These are phyloP conservation scores for Lochmaea capreae DNA, from an alignment of 2,888 invertebrate genomes.

Conservation along the genomic window DNA sequence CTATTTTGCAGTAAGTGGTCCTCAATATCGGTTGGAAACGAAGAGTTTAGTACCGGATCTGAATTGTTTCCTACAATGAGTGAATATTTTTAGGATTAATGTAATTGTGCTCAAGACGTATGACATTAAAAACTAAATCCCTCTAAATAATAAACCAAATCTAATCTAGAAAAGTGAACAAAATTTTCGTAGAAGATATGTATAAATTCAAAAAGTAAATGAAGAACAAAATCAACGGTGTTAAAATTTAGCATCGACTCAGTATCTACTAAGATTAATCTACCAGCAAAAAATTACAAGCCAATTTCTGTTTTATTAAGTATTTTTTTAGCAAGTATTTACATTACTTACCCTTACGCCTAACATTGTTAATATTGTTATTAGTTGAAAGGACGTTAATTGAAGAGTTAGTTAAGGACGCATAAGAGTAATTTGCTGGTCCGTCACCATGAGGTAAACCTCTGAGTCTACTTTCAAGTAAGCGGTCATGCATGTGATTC, in stretches of 20 bases:
- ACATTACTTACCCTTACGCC: conserved; percentile 8
- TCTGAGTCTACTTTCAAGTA: conserved; percentile 22
- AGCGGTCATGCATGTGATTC: conserved; percentile 15
- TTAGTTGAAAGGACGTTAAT: conserved; percentile 6
- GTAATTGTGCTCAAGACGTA: background rate
- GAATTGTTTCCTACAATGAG: conserved; percentile 16
- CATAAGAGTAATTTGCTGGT: conserved; percentile 21
- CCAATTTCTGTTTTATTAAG: too few species aligned
- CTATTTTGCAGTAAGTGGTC: conserved; percentile 29
- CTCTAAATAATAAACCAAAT: too few species aligned
- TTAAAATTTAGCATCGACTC: too few species aligned
- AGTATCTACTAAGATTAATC: too few species aligned
- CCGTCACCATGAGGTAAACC: conserved; percentile 15
- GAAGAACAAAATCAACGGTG: too few species aligned
- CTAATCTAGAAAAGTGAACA: too few species aligned
- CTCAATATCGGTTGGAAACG: conserved; percentile 20
- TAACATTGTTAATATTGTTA: conserved; percentile 1
- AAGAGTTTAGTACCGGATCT: conserved; percentile 25
- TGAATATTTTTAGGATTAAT: background rate
- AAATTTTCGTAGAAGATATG: too few species aligned
- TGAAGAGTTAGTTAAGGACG: conserved; percentile 22
- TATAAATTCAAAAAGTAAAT: too few species aligned
- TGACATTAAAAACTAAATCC: too few species aligned
- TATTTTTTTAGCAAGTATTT: background rate
- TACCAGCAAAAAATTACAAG: too few species aligned